phyloP scores from a whole-genome alignment of 2,113 vertebrate species.

The Melanerpes formicivorus region DNA sequence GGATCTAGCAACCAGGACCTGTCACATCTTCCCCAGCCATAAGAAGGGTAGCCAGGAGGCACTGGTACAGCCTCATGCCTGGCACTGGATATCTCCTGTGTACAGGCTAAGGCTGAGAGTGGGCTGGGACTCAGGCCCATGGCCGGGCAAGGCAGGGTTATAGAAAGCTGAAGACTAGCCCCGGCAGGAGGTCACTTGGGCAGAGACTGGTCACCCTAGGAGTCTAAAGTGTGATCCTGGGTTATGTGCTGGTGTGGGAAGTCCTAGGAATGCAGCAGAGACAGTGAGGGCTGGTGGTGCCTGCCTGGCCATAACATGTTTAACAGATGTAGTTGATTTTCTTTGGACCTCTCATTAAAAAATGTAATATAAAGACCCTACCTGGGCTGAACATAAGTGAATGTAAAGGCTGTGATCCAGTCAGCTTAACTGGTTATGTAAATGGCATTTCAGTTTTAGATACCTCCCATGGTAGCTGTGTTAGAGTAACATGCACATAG shows the following conservation, averaged over 20 bases:
- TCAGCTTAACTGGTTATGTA: neutral
- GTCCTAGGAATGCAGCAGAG: neutral
- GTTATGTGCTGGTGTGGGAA: fast-evolving
- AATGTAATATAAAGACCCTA: neutral
- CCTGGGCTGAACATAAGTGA: neutral
- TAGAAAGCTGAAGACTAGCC: fast-evolving
- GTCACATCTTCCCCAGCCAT: fast-evolving
- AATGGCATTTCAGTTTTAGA: neutral
- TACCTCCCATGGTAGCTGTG: neutral
- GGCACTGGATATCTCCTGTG: fast-evolving
- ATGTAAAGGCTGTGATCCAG: neutral
- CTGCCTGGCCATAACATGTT: fast-evolving
- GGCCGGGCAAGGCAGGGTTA: neutral
- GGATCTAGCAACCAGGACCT: neutral
- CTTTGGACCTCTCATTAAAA: neutral
- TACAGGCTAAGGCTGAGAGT: neutral
- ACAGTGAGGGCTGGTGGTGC: no score
- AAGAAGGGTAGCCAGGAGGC: neutral
- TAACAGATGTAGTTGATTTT: neutral
- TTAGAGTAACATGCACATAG: neutral
- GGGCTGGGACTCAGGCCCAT: no score
- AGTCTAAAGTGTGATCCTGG: neutral
- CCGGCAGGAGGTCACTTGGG: fast-evolving
- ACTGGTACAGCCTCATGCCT: fast-evolving
- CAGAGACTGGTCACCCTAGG: fast-evolving